Percentiles rank a stretch among this genome's conserved stretches.
phyloP scores from a whole-genome alignment of 2,888 invertebrate species.

The Lottia gigantea region DNA sequence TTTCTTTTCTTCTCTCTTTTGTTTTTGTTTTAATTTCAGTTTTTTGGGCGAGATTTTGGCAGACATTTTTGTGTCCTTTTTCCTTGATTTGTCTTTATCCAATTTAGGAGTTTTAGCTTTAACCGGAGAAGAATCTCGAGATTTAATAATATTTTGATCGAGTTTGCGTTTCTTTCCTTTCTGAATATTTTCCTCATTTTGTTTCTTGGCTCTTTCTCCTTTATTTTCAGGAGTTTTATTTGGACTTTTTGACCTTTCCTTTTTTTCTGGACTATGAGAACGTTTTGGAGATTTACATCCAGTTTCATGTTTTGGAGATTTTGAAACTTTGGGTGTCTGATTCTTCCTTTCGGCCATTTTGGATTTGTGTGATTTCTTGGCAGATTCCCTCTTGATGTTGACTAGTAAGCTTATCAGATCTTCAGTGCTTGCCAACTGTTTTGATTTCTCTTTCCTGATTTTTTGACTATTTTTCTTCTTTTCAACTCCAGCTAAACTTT shows the following conservation, averaged over 20 bases:
- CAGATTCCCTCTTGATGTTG: neutral
- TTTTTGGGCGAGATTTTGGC: neutral
- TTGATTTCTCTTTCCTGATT: too few relatives aligned
- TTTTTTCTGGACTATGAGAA: neutral
- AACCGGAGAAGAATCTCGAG: constrained; percentile 2
- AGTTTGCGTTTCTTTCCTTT: constrained; percentile 7
- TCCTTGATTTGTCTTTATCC: constrained; percentile 15
- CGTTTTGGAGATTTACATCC: neutral
- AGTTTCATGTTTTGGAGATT: constrained; percentile 23
- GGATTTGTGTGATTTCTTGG: constrained; percentile 9
- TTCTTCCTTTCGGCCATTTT: constrained; percentile 9
- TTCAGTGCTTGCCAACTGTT: neutral
- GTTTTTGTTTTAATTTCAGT: neutral
- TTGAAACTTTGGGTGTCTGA: constrained; percentile 13
- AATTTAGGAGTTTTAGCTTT: constrained; percentile 14
- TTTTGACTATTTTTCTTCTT: too few relatives aligned
- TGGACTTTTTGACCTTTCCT: neutral
- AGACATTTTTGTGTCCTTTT: constrained; percentile 17
- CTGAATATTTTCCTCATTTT: neutral
- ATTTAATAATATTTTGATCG: neutral
- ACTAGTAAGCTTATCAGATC: neutral
- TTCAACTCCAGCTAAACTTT: too few relatives aligned
- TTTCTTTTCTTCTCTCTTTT: constrained; percentile 18
- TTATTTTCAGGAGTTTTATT: neutral
- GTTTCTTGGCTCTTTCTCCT: constrained; percentile 12